Evolutionary conservation across 2,888 invertebrate genomes (phyloP).

Genomic region (Scaptomyza polygonia): DNA sequence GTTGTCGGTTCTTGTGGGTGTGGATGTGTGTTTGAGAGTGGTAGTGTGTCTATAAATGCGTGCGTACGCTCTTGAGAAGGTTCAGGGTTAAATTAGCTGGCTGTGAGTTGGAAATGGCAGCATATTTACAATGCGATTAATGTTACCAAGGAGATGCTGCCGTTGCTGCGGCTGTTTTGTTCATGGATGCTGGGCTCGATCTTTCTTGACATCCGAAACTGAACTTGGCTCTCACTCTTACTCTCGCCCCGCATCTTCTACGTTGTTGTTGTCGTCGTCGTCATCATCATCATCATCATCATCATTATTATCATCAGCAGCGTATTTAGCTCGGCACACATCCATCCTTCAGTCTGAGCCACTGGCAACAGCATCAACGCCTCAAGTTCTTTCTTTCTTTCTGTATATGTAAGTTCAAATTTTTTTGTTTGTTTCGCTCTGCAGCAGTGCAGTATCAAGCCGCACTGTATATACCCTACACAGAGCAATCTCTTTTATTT

Average conservation of each 20-base stretch:
- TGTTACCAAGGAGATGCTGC: constrained; percentile 56
- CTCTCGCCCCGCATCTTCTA: constrained; percentile 8
- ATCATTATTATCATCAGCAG: constrained; percentile 7
- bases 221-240: constrained; percentile 7
- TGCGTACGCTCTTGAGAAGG: constrained; percentile 41
- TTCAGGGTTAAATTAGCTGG: constrained; percentile 74
- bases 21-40: constrained; percentile 1
- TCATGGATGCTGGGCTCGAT: constrained; percentile 55
- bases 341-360: constrained; percentile 17
- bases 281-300: constrained; percentile 7
- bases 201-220: constrained; percentile 71
- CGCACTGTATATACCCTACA: constrained; percentile 27
- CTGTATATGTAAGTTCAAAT: constrained; percentile 30
- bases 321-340: constrained; percentile 27
- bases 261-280: constrained; percentile 5
- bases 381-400: constrained; percentile 39
- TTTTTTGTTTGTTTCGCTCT: constrained; percentile 20
- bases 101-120: constrained; percentile 53
- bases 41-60: constrained; percentile 3
- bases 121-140: constrained; percentile 69
- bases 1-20: constrained; percentile 10
- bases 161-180: constrained; percentile 14
- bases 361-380: constrained; percentile 39
- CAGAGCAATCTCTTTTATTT: background rate
- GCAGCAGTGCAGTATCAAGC: background rate